These are phyloP conservation scores for Addax nasomaculatus DNA, from an alignment of 2,113 vertebrate species.

Conservation along the genomic window DNA sequence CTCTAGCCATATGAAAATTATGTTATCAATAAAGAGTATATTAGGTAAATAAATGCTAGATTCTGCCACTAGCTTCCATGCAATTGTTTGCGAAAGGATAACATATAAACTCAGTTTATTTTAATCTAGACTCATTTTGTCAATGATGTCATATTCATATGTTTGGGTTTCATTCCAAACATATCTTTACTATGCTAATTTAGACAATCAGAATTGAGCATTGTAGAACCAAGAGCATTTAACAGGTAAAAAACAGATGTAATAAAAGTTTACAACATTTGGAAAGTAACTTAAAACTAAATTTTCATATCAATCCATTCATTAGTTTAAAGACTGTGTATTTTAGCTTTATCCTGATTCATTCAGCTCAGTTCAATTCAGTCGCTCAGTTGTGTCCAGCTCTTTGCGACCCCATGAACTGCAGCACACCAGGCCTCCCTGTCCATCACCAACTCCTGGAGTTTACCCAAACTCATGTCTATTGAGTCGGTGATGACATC, in stretches of 20 bases:
- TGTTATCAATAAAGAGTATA: not conserved
- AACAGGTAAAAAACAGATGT: not conserved
- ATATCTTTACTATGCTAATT: not conserved
- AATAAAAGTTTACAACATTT: not conserved
- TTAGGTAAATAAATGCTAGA: not conserved
- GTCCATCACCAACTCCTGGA: not conserved
- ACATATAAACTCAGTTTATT: not conserved
- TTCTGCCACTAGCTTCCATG: not conserved
- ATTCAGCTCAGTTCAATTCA: not conserved
- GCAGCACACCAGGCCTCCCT: not conserved
- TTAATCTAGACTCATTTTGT: not conserved
- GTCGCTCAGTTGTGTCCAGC: accelerated
- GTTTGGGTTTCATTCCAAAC: not conserved
- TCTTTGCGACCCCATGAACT: not conserved
- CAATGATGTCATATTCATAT: not conserved
- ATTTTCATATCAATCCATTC: not conserved
- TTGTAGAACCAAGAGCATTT: not conserved
- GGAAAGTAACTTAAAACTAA: not conserved
- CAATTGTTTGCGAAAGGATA: not conserved
- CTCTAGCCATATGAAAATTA: not conserved
- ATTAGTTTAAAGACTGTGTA: not conserved
- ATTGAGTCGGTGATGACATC: not conserved
- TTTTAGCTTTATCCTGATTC: not conserved
- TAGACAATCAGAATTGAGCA: constrained; percentile 1
- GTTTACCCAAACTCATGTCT: not conserved